These are phyloP conservation scores for Coremacera marginata DNA, from an alignment of 2,888 invertebrate genomes.

Conservation along the genomic window DNA sequence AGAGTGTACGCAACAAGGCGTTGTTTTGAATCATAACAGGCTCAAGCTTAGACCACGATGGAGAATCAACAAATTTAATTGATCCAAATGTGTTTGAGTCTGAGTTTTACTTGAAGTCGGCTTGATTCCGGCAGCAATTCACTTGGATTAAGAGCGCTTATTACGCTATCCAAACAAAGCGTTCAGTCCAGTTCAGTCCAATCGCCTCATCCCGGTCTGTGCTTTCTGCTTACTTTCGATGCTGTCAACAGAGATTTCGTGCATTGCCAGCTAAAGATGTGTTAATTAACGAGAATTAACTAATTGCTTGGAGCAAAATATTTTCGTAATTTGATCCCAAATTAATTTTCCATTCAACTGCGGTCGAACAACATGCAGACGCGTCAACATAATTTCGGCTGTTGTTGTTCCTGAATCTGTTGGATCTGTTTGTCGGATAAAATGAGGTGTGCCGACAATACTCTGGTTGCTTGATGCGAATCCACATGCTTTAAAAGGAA, in stretches of 20 bases:
- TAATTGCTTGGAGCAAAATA: constrained; percentile 69
- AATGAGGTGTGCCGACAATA: constrained; percentile 18
- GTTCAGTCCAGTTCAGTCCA: constrained; percentile 35
- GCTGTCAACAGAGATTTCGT: constrained; percentile 67
- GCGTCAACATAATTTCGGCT: constrained; percentile 32
- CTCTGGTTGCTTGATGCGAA: constrained; percentile 1
- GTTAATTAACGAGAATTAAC: constrained; percentile 69
- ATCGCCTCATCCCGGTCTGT: background rate
- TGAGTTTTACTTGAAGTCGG: background rate
- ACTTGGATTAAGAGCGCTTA: background rate
- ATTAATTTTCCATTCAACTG: constrained; percentile 64
- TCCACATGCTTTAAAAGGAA: background rate
- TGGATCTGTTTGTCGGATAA: constrained; percentile 25
- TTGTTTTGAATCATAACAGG: too few relatives aligned
- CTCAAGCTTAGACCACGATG: too few relatives aligned
- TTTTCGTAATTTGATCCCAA: constrained; percentile 68
- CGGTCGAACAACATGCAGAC: constrained; percentile 21
- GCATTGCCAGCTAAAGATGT: constrained; percentile 58
- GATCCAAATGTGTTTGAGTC: background rate
- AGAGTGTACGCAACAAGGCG: too few relatives aligned
- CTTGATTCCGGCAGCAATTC: background rate
- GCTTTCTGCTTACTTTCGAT: constrained; percentile 14
- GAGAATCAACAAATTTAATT: too few relatives aligned
- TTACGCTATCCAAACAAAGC: constrained; percentile 1
- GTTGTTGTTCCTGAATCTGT: constrained; percentile 35